Base-by-base conservation (phyloP, 2,797 vertebrate species). In the Tauraco hartlaubi region DNA sequence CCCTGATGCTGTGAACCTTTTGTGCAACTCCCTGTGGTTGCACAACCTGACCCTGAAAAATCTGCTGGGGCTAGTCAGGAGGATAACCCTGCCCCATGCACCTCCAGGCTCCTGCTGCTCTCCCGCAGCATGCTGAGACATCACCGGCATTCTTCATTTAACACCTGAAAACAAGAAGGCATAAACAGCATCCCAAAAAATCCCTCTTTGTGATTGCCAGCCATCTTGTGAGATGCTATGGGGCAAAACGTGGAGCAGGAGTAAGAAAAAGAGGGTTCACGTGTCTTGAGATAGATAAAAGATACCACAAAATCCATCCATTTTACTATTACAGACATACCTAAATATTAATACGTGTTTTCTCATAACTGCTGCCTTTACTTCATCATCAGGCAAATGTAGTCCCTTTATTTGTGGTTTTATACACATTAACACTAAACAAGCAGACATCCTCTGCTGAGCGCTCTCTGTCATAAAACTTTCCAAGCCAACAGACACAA, bases 341-440 rank as follows among this genome's bases (percentile, higher is more conserved):
- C 17, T 64, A 83, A 73, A 59, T 68, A 84, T n/a, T 88, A 72
- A 90, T 86, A 78, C 41, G 58, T 3, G 35, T 75, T 86, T 68
- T 84, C 49, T 52, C 23, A 43, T 22, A 62, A 21, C 46, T 78
- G 17, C 22, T 84, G 48, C 8, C 49, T 88, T 74, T 69, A 15
- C 23, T 55, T 79, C 31, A 29, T 22, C 28, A 25, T 14, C 9
- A 35, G 18, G 25, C 18, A 89, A 78, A 49, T n/a, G 9, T 13
- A 62, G 37, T 54, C 25, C 22, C 23, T 54, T 37, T 71, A 52
- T 46, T 59, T 84, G 25, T 52, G 61, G 37, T 37, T 86, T 93
- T 95, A 69, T 74, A 85, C 20, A 37, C 18, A 33, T 11, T 55
- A 48, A 15, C 37, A 48, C 41, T 44, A 82, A 96, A 92, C 44